Conservation (phyloP, 2,797 vertebrate genomes). For the Oreonectes daqikongensis region DNA sequence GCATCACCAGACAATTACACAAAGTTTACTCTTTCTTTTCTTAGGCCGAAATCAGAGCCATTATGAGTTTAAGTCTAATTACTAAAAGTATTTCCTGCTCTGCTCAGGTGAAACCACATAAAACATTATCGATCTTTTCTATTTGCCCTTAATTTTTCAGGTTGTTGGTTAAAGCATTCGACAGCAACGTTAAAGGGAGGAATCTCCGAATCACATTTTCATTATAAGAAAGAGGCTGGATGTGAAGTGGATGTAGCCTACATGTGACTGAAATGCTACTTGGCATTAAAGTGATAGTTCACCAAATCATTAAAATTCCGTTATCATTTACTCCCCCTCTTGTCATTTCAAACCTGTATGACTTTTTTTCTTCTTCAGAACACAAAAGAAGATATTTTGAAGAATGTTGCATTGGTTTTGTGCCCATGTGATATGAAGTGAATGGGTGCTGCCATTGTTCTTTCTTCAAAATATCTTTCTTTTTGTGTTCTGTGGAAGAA, state of each 20-base stretch:
- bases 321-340: no score
- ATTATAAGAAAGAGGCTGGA: background rate
- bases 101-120: constrained; percentile 70
- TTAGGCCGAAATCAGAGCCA: constrained; percentile 72
- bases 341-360: no score
- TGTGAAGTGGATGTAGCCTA: background rate
- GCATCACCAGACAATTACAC: constrained; percentile 71
- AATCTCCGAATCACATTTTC: background rate
- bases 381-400: no score
- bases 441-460: no score
- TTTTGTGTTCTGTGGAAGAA: no score
- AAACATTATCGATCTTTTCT: constrained; percentile 74
- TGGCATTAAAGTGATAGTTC: no score
- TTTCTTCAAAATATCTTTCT: no score
- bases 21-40: constrained; percentile 57
- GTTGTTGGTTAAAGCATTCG: constrained; percentile 17
- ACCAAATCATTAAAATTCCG: no score
- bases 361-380: no score
- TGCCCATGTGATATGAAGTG: no score
- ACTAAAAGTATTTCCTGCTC: constrained; percentile 73
- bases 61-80: constrained; percentile 74
- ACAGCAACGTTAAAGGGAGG: background rate
- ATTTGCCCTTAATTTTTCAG: constrained; percentile 39
- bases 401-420: no score
- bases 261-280: background rate